Conservation (phyloP, 2,888 invertebrate species). For the Drosophila multiciliata region DNA sequence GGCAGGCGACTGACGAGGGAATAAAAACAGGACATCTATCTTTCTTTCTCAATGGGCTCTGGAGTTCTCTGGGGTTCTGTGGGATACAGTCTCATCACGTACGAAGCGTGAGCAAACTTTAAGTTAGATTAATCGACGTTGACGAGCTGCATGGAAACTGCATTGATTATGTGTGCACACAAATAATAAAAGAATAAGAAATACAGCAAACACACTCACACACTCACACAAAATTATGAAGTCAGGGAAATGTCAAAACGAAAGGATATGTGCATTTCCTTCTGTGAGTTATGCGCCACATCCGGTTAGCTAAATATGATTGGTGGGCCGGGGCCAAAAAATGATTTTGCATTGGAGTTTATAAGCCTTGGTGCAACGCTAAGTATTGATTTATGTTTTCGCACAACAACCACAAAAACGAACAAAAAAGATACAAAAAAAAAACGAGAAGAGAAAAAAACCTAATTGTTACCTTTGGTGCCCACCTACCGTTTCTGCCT, state of each 20-base stretch:
- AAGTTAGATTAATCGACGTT: conserved; percentile 76
- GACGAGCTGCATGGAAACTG: conserved; percentile 59
- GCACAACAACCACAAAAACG: conserved; percentile 8
- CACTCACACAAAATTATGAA: conserved; percentile 48
- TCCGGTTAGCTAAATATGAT: conserved; percentile 78
- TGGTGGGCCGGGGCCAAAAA: conserved; percentile 42
- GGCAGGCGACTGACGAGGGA: conserved; percentile 44
- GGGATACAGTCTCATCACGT: conserved; percentile 69
- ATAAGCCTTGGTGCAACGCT: conserved; percentile 28
- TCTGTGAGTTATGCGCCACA: conserved; percentile 77
- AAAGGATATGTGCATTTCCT: conserved; percentile 81
- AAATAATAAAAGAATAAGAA: conserved; percentile 4
- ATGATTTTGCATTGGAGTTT: conserved; percentile 37
- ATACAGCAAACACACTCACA: background rate
- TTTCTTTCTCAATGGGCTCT: conserved; percentile 43
- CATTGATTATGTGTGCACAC: conserved; percentile 57
- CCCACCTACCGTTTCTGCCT: conserved; percentile 54
- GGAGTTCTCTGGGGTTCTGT: conserved; percentile 30
- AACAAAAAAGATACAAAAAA: conserved; percentile 10
- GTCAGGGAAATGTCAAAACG: conserved; percentile 71
- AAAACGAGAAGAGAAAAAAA: conserved; percentile 11
- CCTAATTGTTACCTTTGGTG: conserved; percentile 47
- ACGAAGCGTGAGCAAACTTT: conserved; percentile 80
- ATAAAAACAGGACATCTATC: conserved; percentile 60
- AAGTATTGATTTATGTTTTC: conserved; percentile 51